A percentile compares a stretch with the other conserved stretches of the same genome.
phyloP scores from a whole-genome alignment of 2,797 vertebrate genomes.

The Brachyalestes nurse region DNA sequence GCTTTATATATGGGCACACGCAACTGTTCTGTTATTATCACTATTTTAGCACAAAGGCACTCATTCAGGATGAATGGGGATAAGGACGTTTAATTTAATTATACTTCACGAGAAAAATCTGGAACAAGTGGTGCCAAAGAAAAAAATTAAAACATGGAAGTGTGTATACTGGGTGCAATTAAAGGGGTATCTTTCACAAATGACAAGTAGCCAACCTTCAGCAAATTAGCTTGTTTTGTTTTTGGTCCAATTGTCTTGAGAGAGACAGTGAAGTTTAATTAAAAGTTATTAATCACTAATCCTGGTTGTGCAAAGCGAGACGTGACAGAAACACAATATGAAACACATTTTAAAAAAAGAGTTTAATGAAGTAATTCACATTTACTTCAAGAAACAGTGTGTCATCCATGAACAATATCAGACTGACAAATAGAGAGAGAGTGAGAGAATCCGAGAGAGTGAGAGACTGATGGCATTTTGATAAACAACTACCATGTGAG shows the following conservation, averaged over 20 bases:
- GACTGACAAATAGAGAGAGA: neutral
- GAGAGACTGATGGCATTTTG: conserved; percentile 42
- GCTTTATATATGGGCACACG: neutral
- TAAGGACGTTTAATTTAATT: neutral
- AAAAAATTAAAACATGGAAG: conserved; percentile 35
- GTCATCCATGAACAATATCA: neutral
- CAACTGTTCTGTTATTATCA: neutral
- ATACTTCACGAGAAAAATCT: neutral
- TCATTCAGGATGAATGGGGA: neutral
- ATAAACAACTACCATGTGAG: conserved; percentile 41
- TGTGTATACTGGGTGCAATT: conserved; percentile 19
- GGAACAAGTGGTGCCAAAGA: conserved; percentile 28
- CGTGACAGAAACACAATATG: conserved; percentile 7
- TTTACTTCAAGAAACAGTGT: neutral
- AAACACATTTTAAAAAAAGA: neutral
- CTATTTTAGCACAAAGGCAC: neutral
- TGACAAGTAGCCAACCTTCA: conserved; percentile 38
- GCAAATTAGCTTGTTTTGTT: conserved; percentile 44
- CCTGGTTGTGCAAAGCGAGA: conserved; percentile 25
- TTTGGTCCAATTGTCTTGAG: conserved; percentile 1
- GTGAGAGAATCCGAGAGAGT: conserved; percentile 31
- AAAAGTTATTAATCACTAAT: conserved; percentile 13
- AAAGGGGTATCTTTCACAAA: conserved; percentile 31
- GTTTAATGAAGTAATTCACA: conserved; percentile 30
- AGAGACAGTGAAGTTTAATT: conserved; percentile 17